A percentile compares a stretch with the other conserved stretches of the same genome.
Evolutionary conservation across 2,113 vertebrate species (phyloP).

Genomic region (Aviceda subcristata): DNA sequence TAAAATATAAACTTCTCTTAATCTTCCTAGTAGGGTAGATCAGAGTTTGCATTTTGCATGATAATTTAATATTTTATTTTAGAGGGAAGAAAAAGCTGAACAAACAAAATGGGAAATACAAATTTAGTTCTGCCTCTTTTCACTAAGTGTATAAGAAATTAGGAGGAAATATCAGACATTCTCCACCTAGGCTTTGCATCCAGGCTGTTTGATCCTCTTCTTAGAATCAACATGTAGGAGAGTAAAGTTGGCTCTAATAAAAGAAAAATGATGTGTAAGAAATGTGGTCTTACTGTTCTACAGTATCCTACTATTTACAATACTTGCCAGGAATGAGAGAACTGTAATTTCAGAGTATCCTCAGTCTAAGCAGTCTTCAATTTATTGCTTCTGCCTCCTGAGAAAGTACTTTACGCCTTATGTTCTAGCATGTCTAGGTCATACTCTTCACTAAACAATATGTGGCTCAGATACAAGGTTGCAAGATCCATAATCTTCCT

Average conservation of each 20-base stretch:
- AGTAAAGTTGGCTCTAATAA: neutral
- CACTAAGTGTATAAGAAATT: neutral
- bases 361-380: neutral
- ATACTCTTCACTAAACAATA: neutral
- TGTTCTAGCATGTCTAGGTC: neutral
- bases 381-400: neutral
- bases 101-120: neutral
- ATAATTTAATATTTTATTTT: neutral
- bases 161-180: neutral
- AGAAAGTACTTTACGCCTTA: neutral
- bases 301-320: neutral
- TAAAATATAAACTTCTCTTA: neutral
- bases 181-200: neutral
- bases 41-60: neutral
- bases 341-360: neutral
- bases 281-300: neutral
- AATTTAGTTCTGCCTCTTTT: neutral
- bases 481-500: neutral
- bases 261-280: neutral
- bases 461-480: neutral
- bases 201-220: neutral
- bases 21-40: neutral
- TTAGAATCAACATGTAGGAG: neutral
- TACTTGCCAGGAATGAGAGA: neutral
- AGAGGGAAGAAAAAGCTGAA: neutral